Conservation (phyloP, 2,113 vertebrate species). For the Rana temporaria region DNA sequence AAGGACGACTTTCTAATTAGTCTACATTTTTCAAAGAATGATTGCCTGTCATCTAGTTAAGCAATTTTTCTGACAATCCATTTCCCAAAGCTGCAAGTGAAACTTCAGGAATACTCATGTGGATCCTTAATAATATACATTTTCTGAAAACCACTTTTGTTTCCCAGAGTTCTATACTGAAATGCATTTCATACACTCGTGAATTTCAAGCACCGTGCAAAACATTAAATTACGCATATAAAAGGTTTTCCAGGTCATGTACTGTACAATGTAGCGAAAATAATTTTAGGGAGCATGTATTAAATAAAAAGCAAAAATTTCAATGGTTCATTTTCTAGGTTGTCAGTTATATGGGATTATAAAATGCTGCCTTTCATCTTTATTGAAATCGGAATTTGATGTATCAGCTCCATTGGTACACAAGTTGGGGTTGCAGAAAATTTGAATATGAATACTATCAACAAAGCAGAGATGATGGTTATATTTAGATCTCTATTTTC, state of each 20-base stretch:
- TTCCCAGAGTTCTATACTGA: constrained; percentile 61
- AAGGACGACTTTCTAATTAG: constrained; percentile 65
- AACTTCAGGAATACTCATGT: constrained; percentile 64
- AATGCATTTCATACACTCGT: constrained; percentile 59
- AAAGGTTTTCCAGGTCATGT: constrained; percentile 60
- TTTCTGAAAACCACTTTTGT: constrained; percentile 61
- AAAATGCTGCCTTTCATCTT: constrained; percentile 50
- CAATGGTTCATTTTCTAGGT: constrained; percentile 50
- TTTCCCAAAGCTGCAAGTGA: constrained; percentile 61
- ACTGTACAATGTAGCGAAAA: constrained; percentile 47
- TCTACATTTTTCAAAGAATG: constrained; percentile 62
- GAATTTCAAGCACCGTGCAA: constrained; percentile 47
- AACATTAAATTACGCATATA: constrained; percentile 61
- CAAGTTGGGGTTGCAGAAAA: constrained; percentile 56
- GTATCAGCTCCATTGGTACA: constrained; percentile 49
- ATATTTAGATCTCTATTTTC: constrained; percentile 64
- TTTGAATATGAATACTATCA: constrained; percentile 63
- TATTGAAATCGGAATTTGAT: constrained; percentile 41
- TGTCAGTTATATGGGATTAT: neutral
- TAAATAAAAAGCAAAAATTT: constrained; percentile 59
- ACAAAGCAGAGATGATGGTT: constrained; percentile 61
- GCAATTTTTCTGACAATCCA: constrained; percentile 63
- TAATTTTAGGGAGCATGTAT: constrained; percentile 56
- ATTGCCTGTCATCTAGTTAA: constrained; percentile 65
- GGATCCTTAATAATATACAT: constrained; percentile 60